phyloP scores from a whole-genome alignment of 1,140 invertebrate species.

The Danaus melanippus region DNA sequence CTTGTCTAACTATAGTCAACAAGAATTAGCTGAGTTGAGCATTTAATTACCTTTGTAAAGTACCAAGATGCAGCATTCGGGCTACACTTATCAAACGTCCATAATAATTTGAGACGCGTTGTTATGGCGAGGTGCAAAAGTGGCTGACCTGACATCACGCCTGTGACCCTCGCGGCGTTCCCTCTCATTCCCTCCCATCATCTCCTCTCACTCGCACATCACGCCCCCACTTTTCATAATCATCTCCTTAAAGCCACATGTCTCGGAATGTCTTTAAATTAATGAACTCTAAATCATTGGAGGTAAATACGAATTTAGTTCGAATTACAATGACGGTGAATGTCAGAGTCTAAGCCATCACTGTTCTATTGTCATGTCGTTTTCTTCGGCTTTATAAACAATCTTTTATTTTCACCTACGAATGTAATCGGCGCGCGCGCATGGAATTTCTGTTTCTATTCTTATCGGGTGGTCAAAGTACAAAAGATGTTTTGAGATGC shows the following conservation, averaged over 20 bases:
- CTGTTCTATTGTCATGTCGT: constrained; percentile 65
- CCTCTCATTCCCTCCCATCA: constrained; percentile 35
- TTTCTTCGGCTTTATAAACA: constrained; percentile 66
- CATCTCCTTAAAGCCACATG: constrained; percentile 66
- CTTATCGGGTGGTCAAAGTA: constrained; percentile 67
- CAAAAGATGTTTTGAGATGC: constrained; percentile 64
- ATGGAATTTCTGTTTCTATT: constrained; percentile 62
- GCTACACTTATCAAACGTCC: constrained; percentile 70
- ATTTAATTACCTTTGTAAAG: constrained; percentile 70
- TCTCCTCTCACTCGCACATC: constrained; percentile 51
- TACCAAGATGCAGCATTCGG: constrained; percentile 61
- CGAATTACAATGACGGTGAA: constrained; percentile 18
- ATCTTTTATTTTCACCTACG: constrained; percentile 68
- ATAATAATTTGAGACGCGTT: constrained; percentile 73
- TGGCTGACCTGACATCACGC: constrained; percentile 73
- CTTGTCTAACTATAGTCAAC: constrained; percentile 15
- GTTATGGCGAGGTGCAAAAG: constrained; percentile 72
- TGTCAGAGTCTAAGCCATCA: constrained; percentile 41
- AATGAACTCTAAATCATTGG: constrained; percentile 62
- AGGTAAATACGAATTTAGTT: constrained; percentile 58
- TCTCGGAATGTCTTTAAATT: constrained; percentile 54
- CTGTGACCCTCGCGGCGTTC: constrained; percentile 54
- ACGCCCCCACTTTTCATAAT: constrained; percentile 68
- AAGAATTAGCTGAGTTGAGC: constrained; percentile 26
- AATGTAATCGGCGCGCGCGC: constrained; percentile 63